phyloP scores from a whole-genome alignment of 2,888 invertebrate genomes.

The Eupithecia subumbrata region DNA sequence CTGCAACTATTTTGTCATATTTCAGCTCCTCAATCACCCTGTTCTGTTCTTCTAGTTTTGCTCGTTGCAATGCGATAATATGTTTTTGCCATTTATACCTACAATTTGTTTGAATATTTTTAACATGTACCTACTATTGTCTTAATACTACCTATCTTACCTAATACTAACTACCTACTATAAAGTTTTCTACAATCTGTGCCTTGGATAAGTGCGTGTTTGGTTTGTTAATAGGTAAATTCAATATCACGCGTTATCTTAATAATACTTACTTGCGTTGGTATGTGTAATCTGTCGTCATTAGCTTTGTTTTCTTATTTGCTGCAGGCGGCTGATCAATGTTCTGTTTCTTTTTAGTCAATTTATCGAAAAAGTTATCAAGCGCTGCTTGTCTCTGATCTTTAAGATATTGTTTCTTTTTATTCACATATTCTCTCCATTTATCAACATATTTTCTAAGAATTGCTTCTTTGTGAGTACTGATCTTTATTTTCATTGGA shows the following conservation, averaged over 20 bases:
- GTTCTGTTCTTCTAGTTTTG: constrained; percentile 88
- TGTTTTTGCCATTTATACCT: constrained; percentile 88
- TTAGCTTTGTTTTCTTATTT: constrained; percentile 59
- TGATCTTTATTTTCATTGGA: constrained; percentile 59
- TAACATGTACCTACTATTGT: background rate
- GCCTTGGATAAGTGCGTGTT: background rate
- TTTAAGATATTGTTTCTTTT: constrained; percentile 57
- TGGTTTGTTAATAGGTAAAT: background rate
- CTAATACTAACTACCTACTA: no score
- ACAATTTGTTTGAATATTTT: constrained; percentile 38
- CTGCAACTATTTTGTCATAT: constrained; percentile 87
- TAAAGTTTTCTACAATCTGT: background rate
- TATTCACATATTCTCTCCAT: constrained; percentile 65
- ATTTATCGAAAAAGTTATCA: constrained; percentile 70
- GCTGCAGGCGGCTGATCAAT: constrained; percentile 50
- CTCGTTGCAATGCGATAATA: constrained; percentile 88
- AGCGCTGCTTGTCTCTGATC: constrained; percentile 65
- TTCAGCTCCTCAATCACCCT: constrained; percentile 89
- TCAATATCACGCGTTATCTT: background rate
- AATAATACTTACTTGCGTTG: constrained; percentile 68
- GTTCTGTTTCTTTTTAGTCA: constrained; percentile 66
- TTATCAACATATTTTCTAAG: constrained; percentile 64
- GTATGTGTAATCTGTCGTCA: constrained; percentile 70
- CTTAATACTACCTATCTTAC: no score
- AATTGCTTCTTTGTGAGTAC: constrained; percentile 53